phyloP scores from a whole-genome alignment of 2,888 invertebrate genomes.

The Masnerella sp. region DNA sequence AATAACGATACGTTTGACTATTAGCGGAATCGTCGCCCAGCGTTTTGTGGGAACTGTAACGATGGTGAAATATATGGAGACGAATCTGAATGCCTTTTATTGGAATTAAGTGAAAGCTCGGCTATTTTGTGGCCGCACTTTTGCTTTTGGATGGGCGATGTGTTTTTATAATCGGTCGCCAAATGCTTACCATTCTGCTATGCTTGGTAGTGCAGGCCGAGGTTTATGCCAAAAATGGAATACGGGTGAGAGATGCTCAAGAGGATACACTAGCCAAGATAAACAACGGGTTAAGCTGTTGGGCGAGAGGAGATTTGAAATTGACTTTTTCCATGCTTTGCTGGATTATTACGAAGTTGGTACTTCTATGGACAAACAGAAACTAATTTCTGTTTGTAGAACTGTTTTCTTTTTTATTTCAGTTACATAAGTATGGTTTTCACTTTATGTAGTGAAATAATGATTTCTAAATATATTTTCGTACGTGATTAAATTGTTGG shows the following conservation, averaged over 20 bases:
- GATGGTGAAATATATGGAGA: neutral
- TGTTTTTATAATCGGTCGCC: slow-evolving; percentile 6
- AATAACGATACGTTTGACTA: slow-evolving; percentile 25
- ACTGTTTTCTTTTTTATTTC: neutral
- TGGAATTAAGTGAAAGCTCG: slow-evolving; percentile 11
- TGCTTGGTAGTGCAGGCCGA: neutral
- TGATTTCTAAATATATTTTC: too few species aligned
- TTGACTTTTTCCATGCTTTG: neutral
- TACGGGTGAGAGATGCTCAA: too few species aligned
- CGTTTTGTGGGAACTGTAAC: neutral
- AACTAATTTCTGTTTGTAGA: slow-evolving; percentile 4
- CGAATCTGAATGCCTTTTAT: neutral
- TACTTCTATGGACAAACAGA: too few species aligned
- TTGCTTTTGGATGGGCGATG: neutral
- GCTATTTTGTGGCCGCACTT: slow-evolving; percentile 2
- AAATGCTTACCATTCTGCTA: neutral
- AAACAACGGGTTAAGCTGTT: neutral
- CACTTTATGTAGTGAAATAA: too few species aligned
- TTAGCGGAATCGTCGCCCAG: neutral
- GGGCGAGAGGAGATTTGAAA: neutral
- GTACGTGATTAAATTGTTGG: too few species aligned
- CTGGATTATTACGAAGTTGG: slow-evolving; percentile 10
- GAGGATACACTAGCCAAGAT: too few species aligned
- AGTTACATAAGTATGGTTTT: too few species aligned
- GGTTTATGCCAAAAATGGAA: neutral